Conservation (phyloP, 2,797 vertebrate species). For the Eremophila alpestris region DNA sequence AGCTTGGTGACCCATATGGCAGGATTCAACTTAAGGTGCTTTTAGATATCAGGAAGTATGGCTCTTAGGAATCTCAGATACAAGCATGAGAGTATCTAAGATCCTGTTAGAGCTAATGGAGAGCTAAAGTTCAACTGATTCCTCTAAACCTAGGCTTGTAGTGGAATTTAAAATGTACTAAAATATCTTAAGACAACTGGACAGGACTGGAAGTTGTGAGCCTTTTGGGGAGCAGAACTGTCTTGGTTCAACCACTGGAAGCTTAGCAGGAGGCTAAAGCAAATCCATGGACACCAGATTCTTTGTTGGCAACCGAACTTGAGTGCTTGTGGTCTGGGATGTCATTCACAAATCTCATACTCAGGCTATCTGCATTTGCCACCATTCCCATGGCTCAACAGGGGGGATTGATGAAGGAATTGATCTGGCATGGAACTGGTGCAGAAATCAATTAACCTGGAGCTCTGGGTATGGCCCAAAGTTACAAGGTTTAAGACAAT, state of each 20-base stretch:
- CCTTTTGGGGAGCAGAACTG: not conserved
- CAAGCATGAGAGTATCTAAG: not conserved
- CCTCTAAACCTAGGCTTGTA: not conserved
- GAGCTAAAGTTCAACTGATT: not conserved
- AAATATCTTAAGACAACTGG: not conserved
- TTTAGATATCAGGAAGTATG: not conserved
- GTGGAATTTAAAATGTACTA: not conserved
- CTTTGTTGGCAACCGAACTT: not conserved
- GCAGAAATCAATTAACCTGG: not conserved
- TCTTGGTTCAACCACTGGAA: not conserved
- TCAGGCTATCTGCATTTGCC: not conserved
- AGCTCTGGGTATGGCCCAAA: not conserved
- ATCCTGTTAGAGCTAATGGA: not conserved
- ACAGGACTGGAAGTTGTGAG: not conserved
- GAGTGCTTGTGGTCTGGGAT: not conserved
- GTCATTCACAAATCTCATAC: not conserved
- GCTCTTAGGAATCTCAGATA: not conserved
- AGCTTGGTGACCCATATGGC: not conserved
- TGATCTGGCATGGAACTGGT: not conserved
- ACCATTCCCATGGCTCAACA: not conserved
- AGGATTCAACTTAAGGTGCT: not conserved
- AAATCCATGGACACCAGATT: not conserved
- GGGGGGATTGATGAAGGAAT: not conserved
- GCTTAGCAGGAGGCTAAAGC: not conserved
- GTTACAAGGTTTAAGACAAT: not conserved